A percentile compares a stretch with the other conserved stretches of the same genome.
Conservation (phyloP, 2,113 vertebrate species). For the Cairina moschata region DNA sequence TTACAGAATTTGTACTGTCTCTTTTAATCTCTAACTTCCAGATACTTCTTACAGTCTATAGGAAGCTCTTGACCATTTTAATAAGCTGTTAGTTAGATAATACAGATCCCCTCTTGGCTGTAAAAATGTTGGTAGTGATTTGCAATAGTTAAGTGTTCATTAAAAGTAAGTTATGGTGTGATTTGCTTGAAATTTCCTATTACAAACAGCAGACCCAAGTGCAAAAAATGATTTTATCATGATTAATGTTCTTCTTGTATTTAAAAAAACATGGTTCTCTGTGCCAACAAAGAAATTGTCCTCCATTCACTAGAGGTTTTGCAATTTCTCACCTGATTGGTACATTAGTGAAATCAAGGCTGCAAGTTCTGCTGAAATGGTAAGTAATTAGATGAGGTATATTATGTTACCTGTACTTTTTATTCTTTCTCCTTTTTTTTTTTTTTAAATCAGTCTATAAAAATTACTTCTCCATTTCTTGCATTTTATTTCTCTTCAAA, state of each 20-base stretch:
- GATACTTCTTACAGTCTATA: background rate
- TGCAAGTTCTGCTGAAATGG: background rate
- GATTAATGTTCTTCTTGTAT: background rate
- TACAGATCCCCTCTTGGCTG: background rate
- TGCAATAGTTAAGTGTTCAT: background rate
- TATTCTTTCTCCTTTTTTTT: background rate
- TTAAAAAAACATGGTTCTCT: background rate
- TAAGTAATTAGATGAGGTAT: background rate
- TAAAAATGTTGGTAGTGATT: conserved; percentile 11
- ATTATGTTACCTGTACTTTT: background rate
- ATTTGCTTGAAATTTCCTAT: conserved; percentile 4
- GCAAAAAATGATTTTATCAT: background rate
- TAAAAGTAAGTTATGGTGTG: background rate
- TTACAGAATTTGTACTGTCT: background rate
- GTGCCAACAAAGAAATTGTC: background rate
- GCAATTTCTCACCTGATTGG: background rate
- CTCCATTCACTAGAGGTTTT: background rate
- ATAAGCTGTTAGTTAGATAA: conserved; percentile 6
- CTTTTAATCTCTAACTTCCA: background rate
- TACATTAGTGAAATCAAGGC: conserved; percentile 24
- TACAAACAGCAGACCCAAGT: background rate
- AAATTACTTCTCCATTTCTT: background rate
- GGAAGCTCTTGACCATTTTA: background rate
- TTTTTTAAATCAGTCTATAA: background rate
- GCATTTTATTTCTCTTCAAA: background rate